Conservation (phyloP, 2,888 invertebrate species). For the Vesta saturnalis region DNA sequence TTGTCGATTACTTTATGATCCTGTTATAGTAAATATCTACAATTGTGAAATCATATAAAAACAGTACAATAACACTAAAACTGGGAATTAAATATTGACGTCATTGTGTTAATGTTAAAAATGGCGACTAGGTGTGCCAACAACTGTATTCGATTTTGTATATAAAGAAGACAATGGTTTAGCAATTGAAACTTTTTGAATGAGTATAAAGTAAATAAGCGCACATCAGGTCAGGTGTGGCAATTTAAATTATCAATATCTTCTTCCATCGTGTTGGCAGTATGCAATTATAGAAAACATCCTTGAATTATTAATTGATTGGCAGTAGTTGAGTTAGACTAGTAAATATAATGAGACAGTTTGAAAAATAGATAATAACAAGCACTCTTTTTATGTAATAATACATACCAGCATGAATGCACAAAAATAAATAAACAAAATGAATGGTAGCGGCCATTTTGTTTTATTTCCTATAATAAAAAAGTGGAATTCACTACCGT, state of each 20-base stretch:
- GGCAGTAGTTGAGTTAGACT: background rate
- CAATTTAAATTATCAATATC: background rate
- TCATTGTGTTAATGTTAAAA: background rate
- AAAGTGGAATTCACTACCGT: background rate
- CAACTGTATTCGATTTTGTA: too few relatives aligned
- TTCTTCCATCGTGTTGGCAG: background rate
- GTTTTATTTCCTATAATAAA: background rate
- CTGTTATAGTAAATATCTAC: background rate
- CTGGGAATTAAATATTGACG: conserved; percentile 1
- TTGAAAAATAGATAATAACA: background rate
- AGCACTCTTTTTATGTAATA: too few relatives aligned
- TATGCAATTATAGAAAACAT: background rate
- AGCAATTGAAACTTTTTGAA: too few relatives aligned
- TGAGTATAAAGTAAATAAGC: background rate
- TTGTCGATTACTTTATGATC: too few relatives aligned
- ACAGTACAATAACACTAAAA: background rate
- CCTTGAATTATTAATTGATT: background rate
- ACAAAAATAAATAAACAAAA: background rate
- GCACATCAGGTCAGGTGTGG: background rate
- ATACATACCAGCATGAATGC: background rate
- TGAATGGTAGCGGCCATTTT: background rate
- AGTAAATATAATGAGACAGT: background rate
- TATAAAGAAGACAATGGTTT: too few relatives aligned
- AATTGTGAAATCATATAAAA: background rate
- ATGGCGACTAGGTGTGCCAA: conserved; percentile 1